Percentiles rank a stretch among this genome's conserved stretches.
Evolutionary conservation across 2,797 vertebrate species (phyloP).

Genomic region (Sebastes iracundus): DNA sequence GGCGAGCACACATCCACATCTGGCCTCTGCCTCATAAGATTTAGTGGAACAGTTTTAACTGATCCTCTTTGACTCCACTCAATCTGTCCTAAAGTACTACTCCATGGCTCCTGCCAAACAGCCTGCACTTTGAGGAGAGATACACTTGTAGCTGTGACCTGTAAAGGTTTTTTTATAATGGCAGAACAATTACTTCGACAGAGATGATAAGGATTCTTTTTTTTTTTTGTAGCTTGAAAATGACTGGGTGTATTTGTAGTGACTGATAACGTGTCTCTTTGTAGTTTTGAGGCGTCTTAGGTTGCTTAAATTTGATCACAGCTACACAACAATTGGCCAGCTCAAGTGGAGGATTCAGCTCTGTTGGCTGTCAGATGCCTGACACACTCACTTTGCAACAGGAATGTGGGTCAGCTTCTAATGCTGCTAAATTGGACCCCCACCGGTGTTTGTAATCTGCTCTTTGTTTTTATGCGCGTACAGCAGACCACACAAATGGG

Average conservation of each 20-base stretch:
- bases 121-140: constrained; percentile 14
- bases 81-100: constrained; percentile 33
- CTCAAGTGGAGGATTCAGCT: constrained; percentile 23
- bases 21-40: constrained; percentile 38
- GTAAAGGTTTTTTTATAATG: not conserved
- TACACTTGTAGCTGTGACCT: constrained; percentile 1
- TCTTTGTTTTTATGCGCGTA: constrained; percentile 45
- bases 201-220: not conserved
- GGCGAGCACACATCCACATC: constrained; percentile 27
- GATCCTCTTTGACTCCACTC: constrained; percentile 55
- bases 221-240: not conserved
- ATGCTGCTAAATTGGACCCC: constrained; percentile 58
- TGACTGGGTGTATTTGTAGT: not conserved
- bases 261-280: not conserved
- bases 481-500: constrained; percentile 39
- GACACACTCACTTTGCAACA: constrained; percentile 39
- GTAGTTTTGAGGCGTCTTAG: not conserved
- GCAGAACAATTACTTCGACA: not conserved
- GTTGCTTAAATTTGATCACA: constrained; percentile 8
- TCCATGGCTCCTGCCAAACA: constrained; percentile 11
- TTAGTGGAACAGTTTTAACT: constrained; percentile 54
- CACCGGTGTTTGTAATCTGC: constrained; percentile 54
- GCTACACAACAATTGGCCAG: constrained; percentile 32
- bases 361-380: constrained; percentile 36
- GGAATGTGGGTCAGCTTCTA: constrained; percentile 68